Conservation (phyloP, 1,140 invertebrate genomes). For the Chrysoperla carnea region DNA sequence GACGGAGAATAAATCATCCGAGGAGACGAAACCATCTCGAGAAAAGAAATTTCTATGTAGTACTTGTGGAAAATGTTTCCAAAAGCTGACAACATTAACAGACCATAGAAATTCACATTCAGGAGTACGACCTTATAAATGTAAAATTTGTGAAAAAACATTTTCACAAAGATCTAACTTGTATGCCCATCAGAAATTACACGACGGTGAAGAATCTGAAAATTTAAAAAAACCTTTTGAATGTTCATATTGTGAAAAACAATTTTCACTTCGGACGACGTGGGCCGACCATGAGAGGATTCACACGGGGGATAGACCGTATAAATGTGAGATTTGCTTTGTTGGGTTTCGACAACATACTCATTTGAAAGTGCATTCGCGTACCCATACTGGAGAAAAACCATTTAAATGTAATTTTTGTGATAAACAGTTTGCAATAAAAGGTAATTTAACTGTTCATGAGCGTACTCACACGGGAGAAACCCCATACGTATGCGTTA, state of each 20-base stretch:
- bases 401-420: conserved; percentile 56
- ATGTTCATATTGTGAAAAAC: conserved; percentile 11
- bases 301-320: conserved; percentile 4
- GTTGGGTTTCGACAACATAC: conserved; percentile 17
- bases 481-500: conserved; percentile 65
- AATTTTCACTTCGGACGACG: neutral
- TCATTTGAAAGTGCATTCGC: conserved; percentile 16
- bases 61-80: neutral
- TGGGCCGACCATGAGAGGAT: conserved; percentile 11
- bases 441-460: conserved; percentile 76
- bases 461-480: conserved; percentile 64
- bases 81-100: neutral
- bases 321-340: conserved; percentile 12
- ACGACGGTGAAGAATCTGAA: no score
- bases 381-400: conserved; percentile 38
- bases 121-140: neutral
- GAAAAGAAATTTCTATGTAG: no score
- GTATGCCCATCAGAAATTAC: no score
- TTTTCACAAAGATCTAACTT: no score
- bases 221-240: conserved; percentile 11
- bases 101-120: neutral
- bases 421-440: conserved; percentile 58
- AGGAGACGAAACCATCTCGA: no score
- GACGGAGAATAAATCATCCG: no score
- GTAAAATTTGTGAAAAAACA: neutral